These are phyloP conservation scores for Caenorhabditis doughertyi DNA, from an alignment of 2,888 invertebrate species.

Conservation along the genomic window DNA sequence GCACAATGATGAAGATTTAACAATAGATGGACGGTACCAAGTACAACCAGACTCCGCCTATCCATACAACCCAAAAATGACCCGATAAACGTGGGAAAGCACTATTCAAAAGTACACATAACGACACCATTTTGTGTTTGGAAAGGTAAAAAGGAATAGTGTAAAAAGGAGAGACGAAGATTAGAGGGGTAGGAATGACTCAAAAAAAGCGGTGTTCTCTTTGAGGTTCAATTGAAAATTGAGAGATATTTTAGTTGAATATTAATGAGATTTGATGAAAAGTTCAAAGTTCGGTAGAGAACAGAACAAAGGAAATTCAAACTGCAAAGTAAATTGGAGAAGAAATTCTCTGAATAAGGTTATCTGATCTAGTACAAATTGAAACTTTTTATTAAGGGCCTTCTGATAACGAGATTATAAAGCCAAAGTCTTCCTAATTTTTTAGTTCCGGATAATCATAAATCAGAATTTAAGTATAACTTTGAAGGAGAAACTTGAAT, in stretches of 20 bases:
- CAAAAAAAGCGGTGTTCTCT: slow-evolving; percentile 21
- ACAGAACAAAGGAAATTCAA: neutral
- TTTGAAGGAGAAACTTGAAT: too few relatives aligned
- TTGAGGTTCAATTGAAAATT: neutral
- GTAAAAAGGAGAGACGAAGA: slow-evolving; percentile 6
- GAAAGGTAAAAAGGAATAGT: neutral
- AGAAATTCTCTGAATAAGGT: neutral
- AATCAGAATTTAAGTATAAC: too few relatives aligned
- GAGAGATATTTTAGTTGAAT: neutral
- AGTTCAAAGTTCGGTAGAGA: neutral
- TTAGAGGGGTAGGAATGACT: neutral
- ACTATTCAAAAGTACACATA: slow-evolving; percentile 33
- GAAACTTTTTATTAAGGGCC: too few relatives aligned
- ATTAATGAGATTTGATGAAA: neutral
- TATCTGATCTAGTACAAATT: too few relatives aligned
- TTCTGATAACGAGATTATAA: too few relatives aligned
- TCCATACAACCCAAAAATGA: neutral
- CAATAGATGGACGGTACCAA: neutral
- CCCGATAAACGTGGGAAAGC: slow-evolving; percentile 15
- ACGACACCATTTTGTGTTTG: neutral
- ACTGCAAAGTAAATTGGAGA: too few relatives aligned
- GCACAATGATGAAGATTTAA: neutral
- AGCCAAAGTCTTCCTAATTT: too few relatives aligned
- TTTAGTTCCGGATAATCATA: too few relatives aligned
- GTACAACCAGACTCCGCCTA: slow-evolving; percentile 9